phyloP scores from a whole-genome alignment of 2,888 invertebrate genomes.

The Brachycybe producta region DNA sequence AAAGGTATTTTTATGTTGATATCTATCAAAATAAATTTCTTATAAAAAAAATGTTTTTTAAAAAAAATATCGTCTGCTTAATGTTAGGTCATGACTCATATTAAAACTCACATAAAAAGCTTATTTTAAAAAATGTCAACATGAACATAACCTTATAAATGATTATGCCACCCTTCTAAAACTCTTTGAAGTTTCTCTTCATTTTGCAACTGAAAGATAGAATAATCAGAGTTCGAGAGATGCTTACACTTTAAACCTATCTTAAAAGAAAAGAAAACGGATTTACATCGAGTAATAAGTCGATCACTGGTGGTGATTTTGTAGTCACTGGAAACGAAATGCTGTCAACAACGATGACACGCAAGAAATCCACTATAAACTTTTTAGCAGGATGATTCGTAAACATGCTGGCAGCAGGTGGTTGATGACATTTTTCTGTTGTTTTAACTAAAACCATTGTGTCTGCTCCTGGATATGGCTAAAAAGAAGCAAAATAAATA shows the following conservation, averaged over 20 bases:
- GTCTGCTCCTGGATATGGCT: conserved; percentile 33
- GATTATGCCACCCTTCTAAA: too few species aligned
- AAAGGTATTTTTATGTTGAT: conserved; percentile 51
- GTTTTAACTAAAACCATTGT: conserved; percentile 29
- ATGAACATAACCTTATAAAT: too few species aligned
- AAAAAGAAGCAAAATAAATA: conserved; percentile 19
- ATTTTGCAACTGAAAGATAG: too few species aligned
- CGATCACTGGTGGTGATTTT: conserved; percentile 48
- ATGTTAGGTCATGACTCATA: too few species aligned
- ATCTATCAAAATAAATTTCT: too few species aligned
- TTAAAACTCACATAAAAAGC: too few species aligned
- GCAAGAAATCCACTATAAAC: conserved; percentile 85
- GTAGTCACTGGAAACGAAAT: conserved; percentile 56
- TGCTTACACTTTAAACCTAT: too few species aligned
- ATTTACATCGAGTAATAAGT: conserved; percentile 67
- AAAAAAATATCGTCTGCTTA: too few species aligned
- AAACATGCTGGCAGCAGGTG: conserved; percentile 30
- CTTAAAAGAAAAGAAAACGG: too few species aligned
- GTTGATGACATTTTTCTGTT: conserved; percentile 28
- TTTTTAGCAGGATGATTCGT: conserved; percentile 70
- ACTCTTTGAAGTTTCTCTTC: too few species aligned
- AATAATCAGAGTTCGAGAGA: too few species aligned
- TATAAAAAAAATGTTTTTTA: neutral
- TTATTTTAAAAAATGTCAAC: too few species aligned
- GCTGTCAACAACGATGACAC: conserved; percentile 87